phyloP scores from a whole-genome alignment of 1,140 invertebrate species.

The Eriosoma lanigerum region DNA sequence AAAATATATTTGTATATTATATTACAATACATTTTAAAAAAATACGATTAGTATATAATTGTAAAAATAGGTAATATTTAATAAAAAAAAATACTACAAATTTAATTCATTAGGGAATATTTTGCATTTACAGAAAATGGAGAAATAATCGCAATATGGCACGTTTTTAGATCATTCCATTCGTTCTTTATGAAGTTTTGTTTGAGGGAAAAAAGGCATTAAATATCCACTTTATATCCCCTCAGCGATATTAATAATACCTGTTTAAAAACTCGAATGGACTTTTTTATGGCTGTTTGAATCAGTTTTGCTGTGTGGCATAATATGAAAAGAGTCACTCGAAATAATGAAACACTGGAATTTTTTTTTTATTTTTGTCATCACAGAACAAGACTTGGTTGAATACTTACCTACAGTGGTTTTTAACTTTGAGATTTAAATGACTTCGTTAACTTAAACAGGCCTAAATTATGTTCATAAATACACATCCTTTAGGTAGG shows the following conservation, averaged over 20 bases:
- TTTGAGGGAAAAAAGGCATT: conserved; percentile 33
- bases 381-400: conserved; percentile 17
- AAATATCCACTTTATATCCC: conserved; percentile 41
- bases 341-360: conserved; percentile 38
- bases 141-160: conserved; percentile 38
- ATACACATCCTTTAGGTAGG: background rate
- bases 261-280: conserved; percentile 43
- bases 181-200: conserved; percentile 43
- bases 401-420: conserved; percentile 34
- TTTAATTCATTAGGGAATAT: conserved; percentile 2
- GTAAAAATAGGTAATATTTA: too few relatives aligned
- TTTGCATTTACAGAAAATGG: background rate
- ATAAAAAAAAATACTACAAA: conserved; percentile 8
- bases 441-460: background rate
- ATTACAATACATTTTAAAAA: too few relatives aligned
- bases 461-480: background rate
- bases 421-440: conserved; percentile 37
- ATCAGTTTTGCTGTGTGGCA: conserved; percentile 46
- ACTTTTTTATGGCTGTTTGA: conserved; percentile 46
- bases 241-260: conserved; percentile 35
- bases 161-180: conserved; percentile 38
- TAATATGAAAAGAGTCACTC: conserved; percentile 37
- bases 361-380: background rate
- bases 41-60: too few relatives aligned
- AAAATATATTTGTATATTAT: too few relatives aligned